Evolutionary conservation across 2,888 invertebrate genomes (phyloP), one percentile per base, ranked within the genome.

Genomic region (Hemicrepidius hirtus): DNA sequence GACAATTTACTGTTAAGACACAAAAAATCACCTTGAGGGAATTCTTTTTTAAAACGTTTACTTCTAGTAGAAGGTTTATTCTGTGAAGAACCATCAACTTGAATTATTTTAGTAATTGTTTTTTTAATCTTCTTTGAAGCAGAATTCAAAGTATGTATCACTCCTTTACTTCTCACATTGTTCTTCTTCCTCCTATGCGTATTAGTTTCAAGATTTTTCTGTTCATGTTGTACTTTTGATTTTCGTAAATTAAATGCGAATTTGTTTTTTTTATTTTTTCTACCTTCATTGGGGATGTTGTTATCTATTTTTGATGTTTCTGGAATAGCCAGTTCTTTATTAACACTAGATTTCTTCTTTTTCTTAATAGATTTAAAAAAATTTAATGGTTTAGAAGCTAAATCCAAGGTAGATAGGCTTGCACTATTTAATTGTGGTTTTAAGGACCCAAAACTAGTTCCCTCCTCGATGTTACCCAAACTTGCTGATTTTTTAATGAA

Each of bases 31-130:
- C n/a, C 1, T 13, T 44, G 16, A n/a, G 40, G 21, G 41, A 20
- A n/a, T 21, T 63, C 57, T n/a, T 63, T 69, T 35, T 63, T 64
- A 6, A 16, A 20, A 59, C n/a, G 18, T 44, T 60, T 60, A 40
- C 55, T 76, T 32, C 80, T 79, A 18, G 76, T 75, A 74, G 81
- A 81, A 18, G 79, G 46, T 71, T 80, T 80, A 63, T 65, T 77
- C 41, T 74, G 76, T 6, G 77, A 75, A 18, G 75, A 75, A 7
- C 77, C 77, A 64, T 77, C 77, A 7, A 77, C 77, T 65, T 77
- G 76, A 0, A 74, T 69, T 35, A 77, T 77, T 59, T 76, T 74
- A 3, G 71, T 65, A 20, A 74, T 65, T 24, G n/a, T 64, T 32
- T 71, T 76, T 49, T 53, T 73, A 16, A 75, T 16, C 67, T 65